Evolutionary conservation across 2,888 invertebrate species (phyloP), one percentile per base, ranked within the genome.

Genomic region (Carpatolechia fugitivella): DNA sequence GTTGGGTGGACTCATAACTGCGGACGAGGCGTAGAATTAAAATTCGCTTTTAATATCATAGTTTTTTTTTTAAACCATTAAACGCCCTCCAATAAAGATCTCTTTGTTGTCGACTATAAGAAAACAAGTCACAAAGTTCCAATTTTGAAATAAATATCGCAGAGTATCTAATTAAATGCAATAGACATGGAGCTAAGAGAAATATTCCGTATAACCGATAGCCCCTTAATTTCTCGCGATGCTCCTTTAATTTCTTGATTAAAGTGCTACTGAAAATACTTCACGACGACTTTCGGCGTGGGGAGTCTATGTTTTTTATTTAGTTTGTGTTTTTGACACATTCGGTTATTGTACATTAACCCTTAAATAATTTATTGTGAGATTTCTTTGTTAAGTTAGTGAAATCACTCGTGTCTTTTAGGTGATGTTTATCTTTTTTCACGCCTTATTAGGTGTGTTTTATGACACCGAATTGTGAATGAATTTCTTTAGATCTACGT

Each of bases 211-310:
- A 24, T 4, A 24, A 24, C 24, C 24, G 24, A 24, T 24, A 6
- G 24, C 24, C 24, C 24, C 40, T 11, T 41, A 18, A 41, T 18
- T 18, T 18, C 40, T 40, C 11, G 40, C 40, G 40, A 41, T 41
- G 40, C 18, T 10, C 40, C 40, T 18, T 41, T 41, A 41, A 41
- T 41, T 41, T 41, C 40, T 18, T 41, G 40, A 41, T 41, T 41
- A 41, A 41, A 41, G 40, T 41, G 40, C 40, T 18, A 41, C 40
- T 41, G 40, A 18, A 41, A 41, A 41, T 41, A 41, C 18, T 41
- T 18, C 3, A 41, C 18, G 40, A 40, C 38, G 14, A n/a, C 5
- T 7, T 13, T 18, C 40, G 18, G 16, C 40, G 18, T 41, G 40
- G 40, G 40, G 40, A 41, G 40, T 20, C 40, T n/a, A 3, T n/a